Conservation (phyloP, 2,113 vertebrate species). For the Indri indri region DNA sequence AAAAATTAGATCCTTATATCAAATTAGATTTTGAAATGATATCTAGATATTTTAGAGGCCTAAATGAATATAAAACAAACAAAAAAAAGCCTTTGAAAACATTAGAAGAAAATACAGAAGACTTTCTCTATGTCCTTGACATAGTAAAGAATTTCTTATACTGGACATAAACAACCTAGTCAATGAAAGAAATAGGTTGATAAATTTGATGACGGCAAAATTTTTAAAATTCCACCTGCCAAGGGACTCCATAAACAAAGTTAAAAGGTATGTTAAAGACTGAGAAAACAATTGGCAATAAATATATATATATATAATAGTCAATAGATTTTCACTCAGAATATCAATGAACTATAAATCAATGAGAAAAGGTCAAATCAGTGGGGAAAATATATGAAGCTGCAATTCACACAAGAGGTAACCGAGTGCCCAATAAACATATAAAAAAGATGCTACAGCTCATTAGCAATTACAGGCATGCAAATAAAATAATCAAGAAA, state of each 20-base stretch:
- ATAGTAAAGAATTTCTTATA: neutral
- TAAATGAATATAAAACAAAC: neutral
- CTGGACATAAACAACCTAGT: neutral
- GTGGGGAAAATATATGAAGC: neutral
- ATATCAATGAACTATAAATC: constrained; percentile 36
- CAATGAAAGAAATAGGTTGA: neutral
- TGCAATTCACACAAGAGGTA: neutral
- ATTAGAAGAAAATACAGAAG: neutral
- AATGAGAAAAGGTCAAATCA: constrained; percentile 30
- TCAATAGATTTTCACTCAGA: constrained; percentile 24
- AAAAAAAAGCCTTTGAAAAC: neutral
- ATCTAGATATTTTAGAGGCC: neutral
- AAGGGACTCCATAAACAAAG: neutral
- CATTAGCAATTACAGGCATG: neutral
- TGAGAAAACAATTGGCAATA: neutral
- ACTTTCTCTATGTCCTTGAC: neutral
- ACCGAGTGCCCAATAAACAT: neutral
- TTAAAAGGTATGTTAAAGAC: neutral
- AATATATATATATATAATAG: neutral
- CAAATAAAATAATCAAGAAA: neutral
- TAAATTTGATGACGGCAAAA: neutral
- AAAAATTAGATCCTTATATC: neutral
- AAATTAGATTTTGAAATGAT: neutral
- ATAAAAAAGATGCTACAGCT: neutral
- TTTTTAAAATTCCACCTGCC: neutral